phyloP scores from a whole-genome alignment of 2,113 vertebrate species.

The Chloroceryle aenea region DNA sequence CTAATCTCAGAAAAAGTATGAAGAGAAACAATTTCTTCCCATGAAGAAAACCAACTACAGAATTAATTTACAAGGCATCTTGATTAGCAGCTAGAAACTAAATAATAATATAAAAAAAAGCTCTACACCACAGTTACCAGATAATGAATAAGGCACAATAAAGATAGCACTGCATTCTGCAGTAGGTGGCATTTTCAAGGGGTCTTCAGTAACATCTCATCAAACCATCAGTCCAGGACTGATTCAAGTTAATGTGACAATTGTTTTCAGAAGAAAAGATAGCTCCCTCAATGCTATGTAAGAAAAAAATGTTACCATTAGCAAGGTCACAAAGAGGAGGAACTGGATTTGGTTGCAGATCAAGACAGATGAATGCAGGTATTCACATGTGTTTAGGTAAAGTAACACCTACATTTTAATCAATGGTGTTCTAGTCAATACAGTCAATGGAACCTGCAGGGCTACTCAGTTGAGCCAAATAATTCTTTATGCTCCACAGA shows the following conservation, averaged over 20 bases:
- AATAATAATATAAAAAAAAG: neutral
- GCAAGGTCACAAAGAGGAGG: neutral
- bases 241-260: neutral
- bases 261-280: neutral
- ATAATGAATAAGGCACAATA: neutral
- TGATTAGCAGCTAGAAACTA: neutral
- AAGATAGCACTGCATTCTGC: neutral
- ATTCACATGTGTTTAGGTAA: neutral
- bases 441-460: neutral
- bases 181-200: neutral
- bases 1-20: neutral
- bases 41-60: neutral
- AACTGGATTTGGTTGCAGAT: neutral
- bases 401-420: neutral
- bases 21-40: neutral
- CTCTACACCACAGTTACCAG: neutral
- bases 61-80: neutral
- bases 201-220: neutral
- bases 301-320: neutral
- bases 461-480: neutral
- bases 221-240: neutral
- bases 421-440: neutral
- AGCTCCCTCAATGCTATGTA: neutral
- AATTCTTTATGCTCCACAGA: neutral
- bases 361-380: neutral